Conservation (phyloP, 2,888 invertebrate species). For the Elegia similella region DNA sequence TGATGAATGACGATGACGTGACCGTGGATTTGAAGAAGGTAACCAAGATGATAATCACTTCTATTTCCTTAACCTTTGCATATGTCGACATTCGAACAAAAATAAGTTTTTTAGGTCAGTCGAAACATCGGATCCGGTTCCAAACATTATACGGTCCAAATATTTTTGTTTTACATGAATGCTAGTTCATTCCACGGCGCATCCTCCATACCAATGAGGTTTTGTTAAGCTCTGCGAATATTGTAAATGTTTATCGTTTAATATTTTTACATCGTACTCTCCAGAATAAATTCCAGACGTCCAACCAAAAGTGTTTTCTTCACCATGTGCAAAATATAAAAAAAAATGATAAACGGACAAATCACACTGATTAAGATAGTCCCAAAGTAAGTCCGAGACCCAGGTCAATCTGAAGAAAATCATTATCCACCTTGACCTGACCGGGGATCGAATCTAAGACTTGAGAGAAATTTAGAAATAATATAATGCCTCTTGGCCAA, state of each 20-base stretch:
- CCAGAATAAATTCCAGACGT: background rate
- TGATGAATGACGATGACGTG: background rate
- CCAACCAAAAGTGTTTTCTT: background rate
- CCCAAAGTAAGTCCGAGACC: too few relatives aligned
- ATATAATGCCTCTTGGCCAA: too few relatives aligned
- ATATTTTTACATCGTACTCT: background rate
- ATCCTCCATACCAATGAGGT: slow-evolving; percentile 5
- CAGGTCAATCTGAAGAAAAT: too few relatives aligned
- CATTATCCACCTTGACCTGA: too few relatives aligned
- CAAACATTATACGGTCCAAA: background rate
- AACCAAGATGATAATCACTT: background rate
- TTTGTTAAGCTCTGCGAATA: background rate
- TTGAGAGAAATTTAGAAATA: too few relatives aligned
- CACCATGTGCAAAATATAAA: too few relatives aligned
- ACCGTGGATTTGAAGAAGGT: background rate
- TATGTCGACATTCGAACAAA: background rate
- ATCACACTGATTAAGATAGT: too few relatives aligned
- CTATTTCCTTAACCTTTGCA: background rate
- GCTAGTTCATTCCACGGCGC: background rate
- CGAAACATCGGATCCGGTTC: slow-evolving; percentile 12
- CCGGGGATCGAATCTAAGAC: too few relatives aligned
- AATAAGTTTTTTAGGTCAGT: slow-evolving; percentile 2
- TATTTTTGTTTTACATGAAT: background rate
- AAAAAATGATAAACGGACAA: too few relatives aligned
- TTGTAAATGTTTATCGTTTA: background rate